These are phyloP conservation scores for Luperina testacea DNA, from an alignment of 2,888 invertebrate genomes.

Conservation along the genomic window DNA sequence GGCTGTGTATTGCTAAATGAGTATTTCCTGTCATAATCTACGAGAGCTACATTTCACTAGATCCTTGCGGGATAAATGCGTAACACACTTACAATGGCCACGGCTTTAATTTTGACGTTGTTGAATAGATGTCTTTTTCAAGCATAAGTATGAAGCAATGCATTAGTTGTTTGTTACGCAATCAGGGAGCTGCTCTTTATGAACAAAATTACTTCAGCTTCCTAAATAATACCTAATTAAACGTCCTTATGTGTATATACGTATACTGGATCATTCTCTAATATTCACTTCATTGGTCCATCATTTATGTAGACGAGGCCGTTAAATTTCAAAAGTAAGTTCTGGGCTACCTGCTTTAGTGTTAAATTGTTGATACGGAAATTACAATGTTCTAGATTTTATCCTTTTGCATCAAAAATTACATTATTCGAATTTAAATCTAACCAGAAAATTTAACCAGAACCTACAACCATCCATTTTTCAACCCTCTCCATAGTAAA, in stretches of 20 bases:
- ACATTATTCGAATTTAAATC: not conserved
- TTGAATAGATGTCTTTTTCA: not conserved
- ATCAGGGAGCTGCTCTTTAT: not conserved
- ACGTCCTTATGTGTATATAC: not conserved
- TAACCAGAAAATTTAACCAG: slow-evolving; percentile 28
- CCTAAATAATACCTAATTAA: not conserved
- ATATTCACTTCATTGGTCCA: not conserved
- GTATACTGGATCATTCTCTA: not conserved
- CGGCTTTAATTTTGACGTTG: not conserved
- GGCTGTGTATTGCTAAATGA: slow-evolving; percentile 7
- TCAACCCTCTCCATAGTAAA: slow-evolving; percentile 56
- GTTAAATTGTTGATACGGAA: not conserved
- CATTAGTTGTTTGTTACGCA: not conserved
- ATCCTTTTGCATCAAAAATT: not conserved
- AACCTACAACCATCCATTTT: slow-evolving; percentile 22
- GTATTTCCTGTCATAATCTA: slow-evolving; percentile 19
- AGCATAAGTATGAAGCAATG: not conserved
- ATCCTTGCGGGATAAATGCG: too few relatives aligned
- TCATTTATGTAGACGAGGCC: not conserved
- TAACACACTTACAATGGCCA: not conserved
- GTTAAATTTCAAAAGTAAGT: not conserved
- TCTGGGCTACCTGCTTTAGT: not conserved
- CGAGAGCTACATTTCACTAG: not conserved
- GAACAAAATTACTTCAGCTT: not conserved
- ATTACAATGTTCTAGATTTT: not conserved